These are phyloP conservation scores for Geococcyx californianus DNA, from an alignment of 2,113 vertebrate species.

Conservation along the genomic window DNA sequence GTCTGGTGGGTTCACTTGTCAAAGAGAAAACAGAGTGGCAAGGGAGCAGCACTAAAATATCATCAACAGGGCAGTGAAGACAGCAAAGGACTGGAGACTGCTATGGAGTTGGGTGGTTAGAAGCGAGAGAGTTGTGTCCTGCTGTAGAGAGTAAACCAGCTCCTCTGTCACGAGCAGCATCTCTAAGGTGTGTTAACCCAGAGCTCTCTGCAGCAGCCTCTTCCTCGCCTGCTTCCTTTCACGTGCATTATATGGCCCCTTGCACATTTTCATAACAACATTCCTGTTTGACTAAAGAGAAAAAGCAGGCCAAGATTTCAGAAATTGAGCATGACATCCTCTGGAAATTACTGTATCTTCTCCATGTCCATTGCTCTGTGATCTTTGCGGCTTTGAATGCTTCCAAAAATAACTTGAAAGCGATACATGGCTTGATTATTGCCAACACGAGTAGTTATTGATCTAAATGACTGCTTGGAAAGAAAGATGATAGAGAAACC, in stretches of 20 bases:
- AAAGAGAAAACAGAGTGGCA: not conserved
- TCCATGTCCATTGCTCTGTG: not conserved
- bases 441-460: not conserved
- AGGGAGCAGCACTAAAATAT: not conserved
- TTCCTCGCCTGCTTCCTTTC: not conserved
- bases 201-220: not conserved
- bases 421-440: not conserved
- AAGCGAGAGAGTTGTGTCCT: not conserved
- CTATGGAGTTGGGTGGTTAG: not conserved
- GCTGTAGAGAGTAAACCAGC: not conserved
- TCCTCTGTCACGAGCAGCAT: fast-evolving
- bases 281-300: not conserved
- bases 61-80: fast-evolving
- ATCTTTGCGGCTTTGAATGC: not conserved
- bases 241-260: not conserved
- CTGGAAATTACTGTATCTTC: not conserved
- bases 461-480: not conserved
- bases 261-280: not conserved
- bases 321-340: not conserved
- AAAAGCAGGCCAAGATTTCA: not conserved
- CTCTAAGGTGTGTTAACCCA: not conserved
- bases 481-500: not conserved
- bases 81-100: not conserved
- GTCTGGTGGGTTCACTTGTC: not conserved
- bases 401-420: constrained; percentile 22